These are phyloP conservation scores for Saccostrea glomerata DNA, from an alignment of 1,140 invertebrate species.

Conservation along the genomic window DNA sequence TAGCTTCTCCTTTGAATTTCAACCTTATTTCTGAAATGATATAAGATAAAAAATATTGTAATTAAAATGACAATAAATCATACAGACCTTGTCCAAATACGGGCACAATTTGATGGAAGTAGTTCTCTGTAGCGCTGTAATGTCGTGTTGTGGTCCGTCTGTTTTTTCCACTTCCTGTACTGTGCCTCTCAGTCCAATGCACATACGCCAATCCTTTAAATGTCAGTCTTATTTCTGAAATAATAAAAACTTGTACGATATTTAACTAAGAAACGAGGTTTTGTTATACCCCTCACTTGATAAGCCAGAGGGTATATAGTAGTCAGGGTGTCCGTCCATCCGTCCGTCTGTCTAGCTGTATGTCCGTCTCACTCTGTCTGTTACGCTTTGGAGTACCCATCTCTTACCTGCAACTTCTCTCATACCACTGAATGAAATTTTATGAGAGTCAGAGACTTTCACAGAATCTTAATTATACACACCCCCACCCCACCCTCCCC, in stretches of 20 bases:
- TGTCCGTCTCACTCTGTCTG: no score
- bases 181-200: conserved; percentile 69
- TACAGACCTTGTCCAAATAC: conserved; percentile 67
- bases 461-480: no score
- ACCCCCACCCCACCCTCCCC: no score
- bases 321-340: no score
- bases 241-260: not conserved
- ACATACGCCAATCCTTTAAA: conserved; percentile 68
- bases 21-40: conserved; percentile 67
- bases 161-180: conserved; percentile 67
- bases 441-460: no score
- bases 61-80: not conserved
- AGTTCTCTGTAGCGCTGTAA: conserved; percentile 66
- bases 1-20: conserved; percentile 63
- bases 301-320: no score
- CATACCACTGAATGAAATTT: no score
- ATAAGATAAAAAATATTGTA: not conserved
- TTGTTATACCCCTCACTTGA: no score
- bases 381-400: no score
- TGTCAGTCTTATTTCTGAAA: conserved; percentile 67
- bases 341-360: no score
- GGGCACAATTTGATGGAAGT: conserved; percentile 67
- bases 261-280: not conserved
- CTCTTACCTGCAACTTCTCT: no score
- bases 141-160: conserved; percentile 62